Base-by-base conservation (phyloP, 1,140 invertebrate species). In the Drosophila insularis region DNA sequence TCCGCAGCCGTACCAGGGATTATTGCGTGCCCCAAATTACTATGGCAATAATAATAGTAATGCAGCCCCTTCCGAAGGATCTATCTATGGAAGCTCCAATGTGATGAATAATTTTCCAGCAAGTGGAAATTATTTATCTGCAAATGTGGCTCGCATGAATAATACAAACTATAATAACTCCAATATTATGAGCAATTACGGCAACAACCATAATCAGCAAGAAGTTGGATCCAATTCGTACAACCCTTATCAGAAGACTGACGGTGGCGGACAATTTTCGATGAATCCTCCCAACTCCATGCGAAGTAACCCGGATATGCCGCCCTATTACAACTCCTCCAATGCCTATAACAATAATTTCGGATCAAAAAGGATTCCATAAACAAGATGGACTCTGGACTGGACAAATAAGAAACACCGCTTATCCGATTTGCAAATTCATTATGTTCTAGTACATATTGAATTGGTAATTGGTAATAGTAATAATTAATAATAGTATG, bases 61-160 rank as follows among this genome's bases (percentile, higher is more conserved):
- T 62, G 59, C 27, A 63, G 59, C 4, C 58, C 5, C 72, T 63
- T 14, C 43, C 59, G 31, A 3, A 37, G 31, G 32, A 14, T 19
- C 14, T 43, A 60, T 66, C 1, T 13, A 17, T 53, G 59, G 43
- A 50, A 70, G 68, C 53, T 71, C 46, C 27, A 56, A 39, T 37
- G 10, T 40, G 27, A 53, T 66, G 32, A 66, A 67, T 67, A 71
- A 68, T 64, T 64, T 60, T 40, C 39, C 65, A 55, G 64, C 72
- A 70, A 68, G 23, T 67, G 63, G 32, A 46, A 70, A 68, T 55
- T 63, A 68, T 58, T 71, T 59, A 46, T 60, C 68, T 37, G 71
- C 64, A 65, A 85, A 75, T 81, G 79, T 71, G 68, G 70, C 68
- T 81, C 82, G 60, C 17, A 54, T 50, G 46, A 74, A 86, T 63